phyloP scores from a whole-genome alignment of 2,113 vertebrate species.

The Heterochromis multidens region DNA sequence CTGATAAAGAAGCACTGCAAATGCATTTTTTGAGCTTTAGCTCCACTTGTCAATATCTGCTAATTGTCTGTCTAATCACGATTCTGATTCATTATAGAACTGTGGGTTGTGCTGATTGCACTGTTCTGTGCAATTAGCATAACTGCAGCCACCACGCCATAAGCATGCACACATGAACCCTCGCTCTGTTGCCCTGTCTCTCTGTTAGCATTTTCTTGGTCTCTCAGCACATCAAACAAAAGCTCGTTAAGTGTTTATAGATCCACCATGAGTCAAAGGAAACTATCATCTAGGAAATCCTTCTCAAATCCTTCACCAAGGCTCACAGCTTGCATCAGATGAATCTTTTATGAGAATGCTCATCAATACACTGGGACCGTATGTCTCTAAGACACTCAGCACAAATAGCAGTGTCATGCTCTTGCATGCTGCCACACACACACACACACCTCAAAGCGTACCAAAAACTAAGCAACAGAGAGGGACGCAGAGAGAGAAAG shows the following conservation, averaged over 20 bases:
- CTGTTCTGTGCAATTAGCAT: conserved; percentile 19
- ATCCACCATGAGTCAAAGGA: neutral
- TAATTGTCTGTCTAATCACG: conserved; percentile 13
- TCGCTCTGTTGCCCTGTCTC: neutral
- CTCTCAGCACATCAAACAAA: neutral
- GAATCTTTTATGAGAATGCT: conserved; percentile 29
- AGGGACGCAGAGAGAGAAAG: neutral
- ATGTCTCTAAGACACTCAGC: neutral
- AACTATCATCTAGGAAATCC: neutral
- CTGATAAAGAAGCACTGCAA: neutral
- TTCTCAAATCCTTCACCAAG: conserved; percentile 16
- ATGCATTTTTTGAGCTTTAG: conserved; percentile 1
- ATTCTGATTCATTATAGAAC: conserved; percentile 8
- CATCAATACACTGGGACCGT: conserved; percentile 15
- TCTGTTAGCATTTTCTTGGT: neutral
- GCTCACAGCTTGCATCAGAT: conserved; percentile 24
- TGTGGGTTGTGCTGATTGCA: conserved; percentile 13
- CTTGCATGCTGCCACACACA: neutral
- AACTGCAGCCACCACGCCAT: neutral
- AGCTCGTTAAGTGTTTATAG: conserved; percentile 10
- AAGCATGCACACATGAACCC: neutral
- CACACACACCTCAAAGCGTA: neutral
- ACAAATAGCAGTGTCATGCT: neutral
- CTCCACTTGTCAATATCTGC: conserved; percentile 14
- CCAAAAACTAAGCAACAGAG: neutral